Evolutionary conservation across 2,888 invertebrate genomes (phyloP), one percentile per base, ranked within the genome.

Genomic region (Hermaeophaga mercurialis): DNA sequence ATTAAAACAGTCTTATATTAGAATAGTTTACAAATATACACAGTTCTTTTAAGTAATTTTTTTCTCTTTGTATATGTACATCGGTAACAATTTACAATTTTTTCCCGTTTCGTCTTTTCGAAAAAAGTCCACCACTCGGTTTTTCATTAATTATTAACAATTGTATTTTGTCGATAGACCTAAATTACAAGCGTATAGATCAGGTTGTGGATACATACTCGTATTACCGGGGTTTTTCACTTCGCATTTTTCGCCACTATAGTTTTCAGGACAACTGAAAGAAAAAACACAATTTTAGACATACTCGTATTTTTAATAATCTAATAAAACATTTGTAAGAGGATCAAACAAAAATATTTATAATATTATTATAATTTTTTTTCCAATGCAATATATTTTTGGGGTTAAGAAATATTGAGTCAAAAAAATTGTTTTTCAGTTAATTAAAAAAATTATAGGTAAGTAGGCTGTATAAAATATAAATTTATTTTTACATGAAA

Each of bases 241-340:
- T 80, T 89, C 89, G 81, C 91, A 91, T 73, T 88, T 85, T 76
- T 84, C 84, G 73, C 90, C 90, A 76, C 85, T 85, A 84, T 85
- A 90, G 74, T 89, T 89, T 77, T 89, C 87, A 69, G 86, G 86
- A 80, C 90, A 91, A 81, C 90, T 90, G 82, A 9, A 84, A 80
- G 3, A 59, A 59, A 60, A 54, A 22, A 22, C n/a, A n/a, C n/a
- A n/a, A n/a, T n/a, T n/a, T n/a, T n/a, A n/a, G n/a, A n/a, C n/a
- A n/a, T n/a, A n/a, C n/a, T n/a, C n/a, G n/a, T n/a, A n/a, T n/a
- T n/a, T n/a, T n/a, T n/a, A n/a, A n/a, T n/a, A n/a, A n/a, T n/a
- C n/a, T n/a, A n/a, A n/a, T n/a, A n/a, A n/a, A n/a, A n/a, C n/a
- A n/a, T n/a, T n/a, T n/a, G n/a, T n/a, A n/a, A n/a, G n/a, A n/a